These are phyloP conservation scores for Grapholita molesta DNA, from an alignment of 1,140 invertebrate genomes.

Conservation along the genomic window DNA sequence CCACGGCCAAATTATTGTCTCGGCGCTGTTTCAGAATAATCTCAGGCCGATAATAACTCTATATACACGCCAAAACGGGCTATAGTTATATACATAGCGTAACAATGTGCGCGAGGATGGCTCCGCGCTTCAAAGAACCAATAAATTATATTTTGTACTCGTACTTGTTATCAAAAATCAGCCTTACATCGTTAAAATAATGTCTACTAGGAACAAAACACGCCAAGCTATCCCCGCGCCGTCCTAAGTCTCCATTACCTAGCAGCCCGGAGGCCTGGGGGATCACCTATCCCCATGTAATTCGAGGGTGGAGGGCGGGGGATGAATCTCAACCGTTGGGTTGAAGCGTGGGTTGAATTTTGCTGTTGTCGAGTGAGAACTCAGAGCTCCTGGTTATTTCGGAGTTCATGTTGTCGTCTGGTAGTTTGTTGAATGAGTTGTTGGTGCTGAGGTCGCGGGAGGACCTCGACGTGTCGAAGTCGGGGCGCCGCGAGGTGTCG, in stretches of 20 bases:
- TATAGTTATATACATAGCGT: conserved; percentile 40
- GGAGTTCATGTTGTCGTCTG: conserved; percentile 70
- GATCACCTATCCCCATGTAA: conserved; percentile 61
- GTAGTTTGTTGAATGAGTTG: conserved; percentile 53
- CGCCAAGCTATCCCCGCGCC: conserved; percentile 55
- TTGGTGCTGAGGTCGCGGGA: conserved; percentile 25
- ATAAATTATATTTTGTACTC: conserved; percentile 41
- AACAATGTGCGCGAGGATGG: conserved; percentile 17
- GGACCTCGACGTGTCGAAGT: conserved; percentile 29
- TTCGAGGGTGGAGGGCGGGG: conserved; percentile 28
- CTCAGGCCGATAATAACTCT: conserved; percentile 20
- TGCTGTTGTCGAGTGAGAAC: conserved; percentile 48
- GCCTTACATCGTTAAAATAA: conserved; percentile 60
- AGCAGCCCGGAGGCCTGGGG: conserved; percentile 27
- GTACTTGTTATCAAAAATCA: conserved; percentile 60
- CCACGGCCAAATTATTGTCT: conserved; percentile 53
- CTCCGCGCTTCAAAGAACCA: neutral
- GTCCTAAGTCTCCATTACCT: conserved; percentile 36
- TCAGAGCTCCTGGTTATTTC: conserved; percentile 42
- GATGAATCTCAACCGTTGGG: conserved; percentile 59
- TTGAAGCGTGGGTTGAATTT: conserved; percentile 61
- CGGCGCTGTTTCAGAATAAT: conserved; percentile 34
- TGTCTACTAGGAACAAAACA: conserved; percentile 68
- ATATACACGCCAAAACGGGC: conserved; percentile 23
- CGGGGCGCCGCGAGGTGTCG: conserved; percentile 49